Percentiles rank a stretch among this genome's conserved stretches.
Evolutionary conservation across 2,113 vertebrate species (phyloP).

Genomic region (Chaenocephalus aceratus): DNA sequence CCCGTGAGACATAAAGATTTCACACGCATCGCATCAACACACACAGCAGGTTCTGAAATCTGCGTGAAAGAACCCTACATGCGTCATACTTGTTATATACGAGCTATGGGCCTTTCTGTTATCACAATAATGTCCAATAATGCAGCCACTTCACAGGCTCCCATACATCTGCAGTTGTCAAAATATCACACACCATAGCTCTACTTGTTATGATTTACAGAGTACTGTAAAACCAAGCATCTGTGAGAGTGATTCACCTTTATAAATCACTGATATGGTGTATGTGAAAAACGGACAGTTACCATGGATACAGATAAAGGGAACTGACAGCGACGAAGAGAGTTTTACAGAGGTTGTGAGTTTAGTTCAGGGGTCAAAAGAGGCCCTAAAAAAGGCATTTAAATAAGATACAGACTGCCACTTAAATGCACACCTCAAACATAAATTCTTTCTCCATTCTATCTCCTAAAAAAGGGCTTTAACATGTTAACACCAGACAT

Average conservation of each 20-base stretch:
- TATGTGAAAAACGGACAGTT: slow-evolving; percentile 27
- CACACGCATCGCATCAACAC: slow-evolving; percentile 24
- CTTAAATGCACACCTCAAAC: slow-evolving; percentile 15
- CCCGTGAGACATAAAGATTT: slow-evolving; percentile 32
- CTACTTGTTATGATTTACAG: slow-evolving; percentile 71
- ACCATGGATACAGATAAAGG: slow-evolving; percentile 16
- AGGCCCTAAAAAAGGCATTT: slow-evolving; percentile 21
- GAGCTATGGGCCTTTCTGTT: slow-evolving; percentile 62
- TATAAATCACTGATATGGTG: slow-evolving; percentile 44
- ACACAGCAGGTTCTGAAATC: slow-evolving; percentile 11
- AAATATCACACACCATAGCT: slow-evolving; percentile 70
- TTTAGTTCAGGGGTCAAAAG: slow-evolving; percentile 22
- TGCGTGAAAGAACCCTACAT: slow-evolving; percentile 35
- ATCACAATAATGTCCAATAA: slow-evolving; percentile 50
- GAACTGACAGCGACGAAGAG: slow-evolving; percentile 8
- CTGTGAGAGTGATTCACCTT: slow-evolving; percentile 60
- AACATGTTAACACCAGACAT: slow-evolving; percentile 3
- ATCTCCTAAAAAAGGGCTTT: slow-evolving; percentile 8
- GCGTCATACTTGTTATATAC: slow-evolving; percentile 64
- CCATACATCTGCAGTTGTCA: slow-evolving; percentile 60
- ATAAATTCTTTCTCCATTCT: slow-evolving; percentile 11
- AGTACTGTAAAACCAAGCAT: slow-evolving; percentile 60
- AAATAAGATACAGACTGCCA: slow-evolving; percentile 16
- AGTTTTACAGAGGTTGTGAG: slow-evolving; percentile 4
- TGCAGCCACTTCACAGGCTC: slow-evolving; percentile 34